These are phyloP conservation scores for Aix galericulata DNA, from an alignment of 2,113 vertebrate genomes.

Conservation along the genomic window DNA sequence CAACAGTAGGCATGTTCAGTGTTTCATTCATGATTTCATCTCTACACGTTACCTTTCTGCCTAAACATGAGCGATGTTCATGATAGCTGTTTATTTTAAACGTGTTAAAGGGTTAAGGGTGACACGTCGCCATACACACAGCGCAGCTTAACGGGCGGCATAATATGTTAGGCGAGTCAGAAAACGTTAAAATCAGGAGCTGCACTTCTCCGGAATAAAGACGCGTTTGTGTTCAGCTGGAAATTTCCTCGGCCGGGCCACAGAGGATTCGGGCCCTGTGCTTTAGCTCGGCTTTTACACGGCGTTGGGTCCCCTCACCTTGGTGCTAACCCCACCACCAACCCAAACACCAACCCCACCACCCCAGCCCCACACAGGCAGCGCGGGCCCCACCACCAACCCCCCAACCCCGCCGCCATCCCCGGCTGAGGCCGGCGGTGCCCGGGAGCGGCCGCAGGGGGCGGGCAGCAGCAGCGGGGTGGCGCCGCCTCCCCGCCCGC, in stretches of 20 bases:
- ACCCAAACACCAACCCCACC: neutral
- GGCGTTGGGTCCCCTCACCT: neutral
- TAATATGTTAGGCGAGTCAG: neutral
- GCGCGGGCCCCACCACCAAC: rapidly evolving
- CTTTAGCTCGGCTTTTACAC: neutral
- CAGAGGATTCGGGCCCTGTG: neutral
- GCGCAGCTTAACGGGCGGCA: neutral
- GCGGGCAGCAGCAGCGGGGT: neutral
- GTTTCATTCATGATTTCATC: neutral
- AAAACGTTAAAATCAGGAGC: neutral
- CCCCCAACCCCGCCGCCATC: neutral
- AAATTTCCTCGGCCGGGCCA: neutral
- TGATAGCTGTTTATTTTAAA: neutral
- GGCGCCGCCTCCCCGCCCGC: neutral
- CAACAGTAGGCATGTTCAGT: neutral
- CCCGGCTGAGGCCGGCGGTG: no score
- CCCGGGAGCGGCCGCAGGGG: neutral
- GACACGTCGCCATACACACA: neutral
- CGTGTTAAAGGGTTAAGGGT: neutral
- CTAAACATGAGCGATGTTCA: neutral
- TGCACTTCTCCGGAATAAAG: neutral
- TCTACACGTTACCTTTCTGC: neutral
- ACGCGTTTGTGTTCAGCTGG: neutral
- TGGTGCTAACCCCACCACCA: neutral
- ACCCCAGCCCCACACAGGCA: neutral